Conservation (phyloP, 1,140 invertebrate species). For the Brachionus angularis region DNA sequence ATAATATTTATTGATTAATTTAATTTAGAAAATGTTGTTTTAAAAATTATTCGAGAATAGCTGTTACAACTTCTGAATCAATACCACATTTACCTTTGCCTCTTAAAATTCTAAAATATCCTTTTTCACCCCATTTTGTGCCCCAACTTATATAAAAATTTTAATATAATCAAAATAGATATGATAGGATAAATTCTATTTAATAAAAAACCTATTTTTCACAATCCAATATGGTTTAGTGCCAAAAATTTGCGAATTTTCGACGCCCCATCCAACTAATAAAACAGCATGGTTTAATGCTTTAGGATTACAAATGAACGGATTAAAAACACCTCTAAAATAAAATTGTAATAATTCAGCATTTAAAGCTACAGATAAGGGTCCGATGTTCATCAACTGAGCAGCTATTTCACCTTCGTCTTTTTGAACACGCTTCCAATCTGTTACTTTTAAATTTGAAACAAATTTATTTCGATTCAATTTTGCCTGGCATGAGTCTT, state of each 20-base stretch:
- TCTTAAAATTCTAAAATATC: slow-evolving; percentile 52
- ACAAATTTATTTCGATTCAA: slow-evolving; percentile 50
- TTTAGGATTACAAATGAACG: slow-evolving; percentile 49
- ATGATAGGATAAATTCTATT: no score
- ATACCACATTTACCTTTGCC: slow-evolving; percentile 51
- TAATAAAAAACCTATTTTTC: slow-evolving; percentile 49
- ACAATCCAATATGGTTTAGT: slow-evolving; percentile 52
- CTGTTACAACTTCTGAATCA: slow-evolving; percentile 52
- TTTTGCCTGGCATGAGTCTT: slow-evolving; percentile 50
- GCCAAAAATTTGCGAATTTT: slow-evolving; percentile 48
- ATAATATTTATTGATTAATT: no score
- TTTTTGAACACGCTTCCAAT: slow-evolving; percentile 50
- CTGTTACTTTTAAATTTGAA: slow-evolving; percentile 48
- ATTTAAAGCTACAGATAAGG: slow-evolving; percentile 53
- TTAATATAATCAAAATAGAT: no score
- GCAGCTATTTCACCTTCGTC: slow-evolving; percentile 51
- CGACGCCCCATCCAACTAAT: slow-evolving; percentile 52
- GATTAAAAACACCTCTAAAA: slow-evolving; percentile 49
- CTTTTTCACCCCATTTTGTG: slow-evolving; percentile 50
- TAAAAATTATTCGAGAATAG: slow-evolving; percentile 46
- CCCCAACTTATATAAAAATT: slow-evolving; percentile 48
- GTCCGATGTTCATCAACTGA: slow-evolving; percentile 49
- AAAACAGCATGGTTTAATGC: slow-evolving; percentile 52
- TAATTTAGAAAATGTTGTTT: no score
- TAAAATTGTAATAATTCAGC: slow-evolving; percentile 52